Percentiles rank a stretch among this genome's conserved stretches.
Conservation (phyloP, 2,797 vertebrate species). For the Capromys pilorides region DNA sequence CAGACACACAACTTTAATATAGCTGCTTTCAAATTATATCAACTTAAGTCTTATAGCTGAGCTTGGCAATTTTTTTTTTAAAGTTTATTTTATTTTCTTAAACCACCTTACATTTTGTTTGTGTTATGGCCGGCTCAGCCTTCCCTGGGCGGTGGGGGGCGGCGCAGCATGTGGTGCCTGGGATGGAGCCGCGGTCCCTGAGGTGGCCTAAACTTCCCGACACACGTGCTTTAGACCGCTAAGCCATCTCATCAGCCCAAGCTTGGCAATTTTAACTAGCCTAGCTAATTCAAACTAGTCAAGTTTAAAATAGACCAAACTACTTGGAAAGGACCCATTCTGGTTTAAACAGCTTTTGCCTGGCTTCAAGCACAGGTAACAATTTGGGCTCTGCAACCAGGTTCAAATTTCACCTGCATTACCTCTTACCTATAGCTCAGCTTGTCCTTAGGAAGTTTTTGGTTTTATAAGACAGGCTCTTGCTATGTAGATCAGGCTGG, state of each 20-base stretch:
- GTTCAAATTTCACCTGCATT: not conserved
- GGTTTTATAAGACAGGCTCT: not conserved
- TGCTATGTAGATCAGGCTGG: constrained; percentile 44
- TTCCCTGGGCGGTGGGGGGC: too few species aligned
- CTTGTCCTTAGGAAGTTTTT: not conserved
- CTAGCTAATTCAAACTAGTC: too few species aligned
- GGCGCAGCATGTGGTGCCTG: too few species aligned
- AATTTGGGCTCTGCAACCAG: not conserved
- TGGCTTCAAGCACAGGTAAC: not conserved
- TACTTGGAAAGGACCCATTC: not conserved
- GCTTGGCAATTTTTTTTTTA: not conserved
- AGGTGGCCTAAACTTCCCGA: too few species aligned
- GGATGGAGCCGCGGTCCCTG: too few species aligned
- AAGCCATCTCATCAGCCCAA: too few species aligned
- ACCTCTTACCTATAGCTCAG: not conserved
- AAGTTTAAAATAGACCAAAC: not conserved
- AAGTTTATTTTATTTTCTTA: too few species aligned
- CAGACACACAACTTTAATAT: not conserved
- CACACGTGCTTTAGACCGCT: too few species aligned
- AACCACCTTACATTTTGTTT: too few species aligned
- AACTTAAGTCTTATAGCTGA: not conserved
- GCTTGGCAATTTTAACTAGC: not conserved
- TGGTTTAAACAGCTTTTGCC: constrained; percentile 29
- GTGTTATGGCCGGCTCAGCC: too few species aligned
- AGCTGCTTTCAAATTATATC: constrained; percentile 28